phyloP scores from a whole-genome alignment of 2,113 vertebrate genomes.

The Lamprotornis superbus region DNA sequence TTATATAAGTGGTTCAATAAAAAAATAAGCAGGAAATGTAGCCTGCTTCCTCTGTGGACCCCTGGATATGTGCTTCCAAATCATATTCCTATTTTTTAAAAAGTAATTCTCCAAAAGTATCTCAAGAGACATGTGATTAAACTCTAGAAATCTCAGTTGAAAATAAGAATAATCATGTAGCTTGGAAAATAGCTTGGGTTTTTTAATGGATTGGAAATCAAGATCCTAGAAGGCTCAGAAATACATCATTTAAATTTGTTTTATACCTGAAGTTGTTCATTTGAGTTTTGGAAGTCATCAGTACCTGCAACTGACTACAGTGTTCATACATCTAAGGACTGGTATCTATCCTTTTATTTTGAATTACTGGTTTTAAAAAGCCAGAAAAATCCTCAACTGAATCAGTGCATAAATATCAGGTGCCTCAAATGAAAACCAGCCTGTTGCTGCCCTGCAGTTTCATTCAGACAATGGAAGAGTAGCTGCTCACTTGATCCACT shows the following conservation, averaged over 20 bases:
- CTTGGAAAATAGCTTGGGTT: background rate
- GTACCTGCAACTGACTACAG: background rate
- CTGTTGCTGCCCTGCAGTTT: background rate
- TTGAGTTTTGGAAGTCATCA: background rate
- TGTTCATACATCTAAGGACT: background rate
- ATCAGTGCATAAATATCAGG: background rate
- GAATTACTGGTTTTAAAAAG: background rate
- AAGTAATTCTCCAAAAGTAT: constrained; percentile 5
- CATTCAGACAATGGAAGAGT: background rate
- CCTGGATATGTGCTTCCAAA: constrained; percentile 46
- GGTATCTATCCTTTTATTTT: background rate
- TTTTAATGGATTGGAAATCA: constrained; percentile 37
- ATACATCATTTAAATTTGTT: background rate
- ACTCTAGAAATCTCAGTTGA: constrained; percentile 30
- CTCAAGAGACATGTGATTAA: constrained; percentile 27
- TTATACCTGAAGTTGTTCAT: background rate
- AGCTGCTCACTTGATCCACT: background rate
- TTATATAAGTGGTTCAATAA: constrained; percentile 21
- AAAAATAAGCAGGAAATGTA: background rate
- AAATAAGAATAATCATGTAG: constrained; percentile 23
- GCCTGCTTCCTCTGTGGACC: background rate
- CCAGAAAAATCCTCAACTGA: background rate
- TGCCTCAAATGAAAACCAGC: background rate
- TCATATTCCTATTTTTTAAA: constrained; percentile 47
- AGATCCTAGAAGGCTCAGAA: constrained; percentile 23